A percentile compares a stretch with the other conserved stretches of the same genome.
Evolutionary conservation across 2,888 invertebrate species (phyloP).

Genomic region (Archips xylosteana): DNA sequence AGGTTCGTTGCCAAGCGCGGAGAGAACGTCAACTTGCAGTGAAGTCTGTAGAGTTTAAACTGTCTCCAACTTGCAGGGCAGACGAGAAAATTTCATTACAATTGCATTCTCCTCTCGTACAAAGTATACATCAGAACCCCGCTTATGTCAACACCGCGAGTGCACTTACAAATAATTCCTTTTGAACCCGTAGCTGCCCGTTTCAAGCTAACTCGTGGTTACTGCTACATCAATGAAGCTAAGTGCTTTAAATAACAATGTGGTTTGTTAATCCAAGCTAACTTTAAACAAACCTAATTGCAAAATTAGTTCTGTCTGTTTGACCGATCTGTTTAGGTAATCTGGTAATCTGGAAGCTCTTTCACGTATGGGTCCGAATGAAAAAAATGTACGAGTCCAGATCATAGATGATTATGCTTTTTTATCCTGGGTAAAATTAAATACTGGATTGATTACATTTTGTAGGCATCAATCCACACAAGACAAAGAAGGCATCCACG

Average conservation of each 20-base stretch:
- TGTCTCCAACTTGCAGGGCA: slow-evolving; percentile 55
- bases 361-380: too few species aligned
- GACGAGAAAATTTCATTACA: slow-evolving; percentile 64
- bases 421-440: neutral
- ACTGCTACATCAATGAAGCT: slow-evolving; percentile 1
- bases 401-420: neutral
- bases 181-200: neutral
- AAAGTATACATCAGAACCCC: slow-evolving; percentile 46
- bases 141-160: slow-evolving; percentile 23
- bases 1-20: slow-evolving; percentile 41
- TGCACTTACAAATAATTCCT: slow-evolving; percentile 25
- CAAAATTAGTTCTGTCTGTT: slow-evolving; percentile 4
- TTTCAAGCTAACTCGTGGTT: slow-evolving; percentile 5
- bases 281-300: neutral
- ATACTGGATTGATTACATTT: neutral
- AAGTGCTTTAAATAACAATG: neutral
- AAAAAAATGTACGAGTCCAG: too few species aligned
- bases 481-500: neutral
- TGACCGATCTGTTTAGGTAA: neutral
- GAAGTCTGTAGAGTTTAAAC: slow-evolving; percentile 63
- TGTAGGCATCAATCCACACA: neutral
- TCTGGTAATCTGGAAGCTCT: neutral
- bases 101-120: slow-evolving; percentile 54
- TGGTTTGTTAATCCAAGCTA: neutral
- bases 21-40: slow-evolving; percentile 60